phyloP scores from a whole-genome alignment of 2,113 vertebrate species.

The Australoheros scitulus region DNA sequence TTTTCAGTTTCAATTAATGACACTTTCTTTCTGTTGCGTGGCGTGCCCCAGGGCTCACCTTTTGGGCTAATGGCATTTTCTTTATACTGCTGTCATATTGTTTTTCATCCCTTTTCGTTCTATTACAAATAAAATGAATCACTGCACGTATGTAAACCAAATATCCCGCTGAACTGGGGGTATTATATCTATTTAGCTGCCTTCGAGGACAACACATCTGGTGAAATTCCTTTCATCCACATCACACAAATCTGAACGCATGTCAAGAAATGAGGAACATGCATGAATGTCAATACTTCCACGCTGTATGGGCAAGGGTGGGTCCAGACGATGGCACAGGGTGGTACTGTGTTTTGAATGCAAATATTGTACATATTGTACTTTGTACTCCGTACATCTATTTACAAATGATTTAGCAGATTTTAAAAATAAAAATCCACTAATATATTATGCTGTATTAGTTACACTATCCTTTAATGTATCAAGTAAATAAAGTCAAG shows the following conservation, averaged over 20 bases:
- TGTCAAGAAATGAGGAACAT: conserved; percentile 3
- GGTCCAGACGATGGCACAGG: too few species aligned
- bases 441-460: background rate
- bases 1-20: conserved; percentile 24
- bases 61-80: conserved; percentile 14
- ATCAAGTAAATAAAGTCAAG: background rate
- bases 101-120: conserved; percentile 5
- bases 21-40: background rate
- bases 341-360: background rate
- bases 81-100: background rate
- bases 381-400: background rate
- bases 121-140: background rate
- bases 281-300: conserved; percentile 4
- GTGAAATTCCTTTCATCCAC: background rate
- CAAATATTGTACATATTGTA: background rate
- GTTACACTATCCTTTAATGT: background rate
- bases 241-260: background rate
- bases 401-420: background rate
- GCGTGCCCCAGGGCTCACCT: conserved; percentile 46
- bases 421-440: background rate
- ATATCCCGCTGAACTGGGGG: background rate
- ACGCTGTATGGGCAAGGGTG: background rate
- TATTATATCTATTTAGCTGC: background rate
- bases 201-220: background rate
- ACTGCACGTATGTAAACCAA: background rate